Percentiles rank a stretch among this genome's conserved stretches.
These are phyloP conservation scores for Pammene fasciana DNA, from an alignment of 2,888 invertebrate species.

Conservation along the genomic window DNA sequence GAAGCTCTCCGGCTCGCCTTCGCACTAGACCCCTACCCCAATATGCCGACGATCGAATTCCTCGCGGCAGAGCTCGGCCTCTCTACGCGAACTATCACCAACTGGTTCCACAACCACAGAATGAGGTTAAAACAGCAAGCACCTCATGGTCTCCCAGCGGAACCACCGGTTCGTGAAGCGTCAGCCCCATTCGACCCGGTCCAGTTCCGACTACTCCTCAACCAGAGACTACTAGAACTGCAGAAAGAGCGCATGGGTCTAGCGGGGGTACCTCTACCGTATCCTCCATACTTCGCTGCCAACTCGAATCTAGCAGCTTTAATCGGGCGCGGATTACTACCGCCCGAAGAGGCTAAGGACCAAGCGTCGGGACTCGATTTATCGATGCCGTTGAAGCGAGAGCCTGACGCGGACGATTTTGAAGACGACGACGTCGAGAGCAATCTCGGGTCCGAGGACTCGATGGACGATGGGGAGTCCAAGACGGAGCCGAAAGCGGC, in stretches of 20 bases:
- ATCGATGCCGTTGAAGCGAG: constrained; percentile 93
- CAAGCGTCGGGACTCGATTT: constrained; percentile 93
- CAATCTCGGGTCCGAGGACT: constrained; percentile 88
- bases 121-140: constrained; percentile 98
- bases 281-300: constrained; percentile 90
- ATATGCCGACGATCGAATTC: constrained; percentile 97
- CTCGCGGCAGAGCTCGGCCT: constrained; percentile 95
- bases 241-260: constrained; percentile 93
- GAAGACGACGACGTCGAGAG: constrained; percentile 91
- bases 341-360: constrained; percentile 87
- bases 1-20: constrained; percentile 97
- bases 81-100: constrained; percentile 97
- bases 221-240: constrained; percentile 93
- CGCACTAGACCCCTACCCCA: constrained; percentile 98
- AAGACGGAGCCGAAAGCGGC: constrained; percentile 83
- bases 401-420: constrained; percentile 90
- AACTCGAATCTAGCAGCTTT: constrained; percentile 90
- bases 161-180: constrained; percentile 88
- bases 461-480: constrained; percentile 82
- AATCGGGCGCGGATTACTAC: constrained; percentile 86
- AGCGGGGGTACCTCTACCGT: constrained; percentile 89
- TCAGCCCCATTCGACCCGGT: constrained; percentile 94
- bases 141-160: constrained; percentile 89
- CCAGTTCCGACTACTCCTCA: constrained; percentile 93
- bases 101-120: constrained; percentile 99